Evolutionary conservation across 2,113 vertebrate species (phyloP).

Genomic region (Carassius carassius): DNA sequence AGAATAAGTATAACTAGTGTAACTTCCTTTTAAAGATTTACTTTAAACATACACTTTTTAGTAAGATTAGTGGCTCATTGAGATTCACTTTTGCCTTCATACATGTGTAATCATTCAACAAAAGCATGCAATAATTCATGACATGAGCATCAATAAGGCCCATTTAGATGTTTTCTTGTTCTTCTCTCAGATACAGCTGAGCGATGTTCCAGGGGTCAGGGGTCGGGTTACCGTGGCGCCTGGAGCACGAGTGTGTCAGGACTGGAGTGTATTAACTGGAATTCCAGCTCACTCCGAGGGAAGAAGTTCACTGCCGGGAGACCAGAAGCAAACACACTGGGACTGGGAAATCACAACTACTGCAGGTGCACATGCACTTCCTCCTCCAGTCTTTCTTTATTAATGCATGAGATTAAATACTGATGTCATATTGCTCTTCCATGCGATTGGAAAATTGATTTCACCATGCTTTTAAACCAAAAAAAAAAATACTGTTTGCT

Average conservation of each 20-base stretch:
- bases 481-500: not conserved
- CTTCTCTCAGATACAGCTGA: constrained; percentile 44
- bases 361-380: constrained; percentile 82
- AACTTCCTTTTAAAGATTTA: no score
- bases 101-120: not conserved
- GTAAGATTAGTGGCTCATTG: not conserved
- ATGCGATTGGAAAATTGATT: not conserved
- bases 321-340: constrained; percentile 77
- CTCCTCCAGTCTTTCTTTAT: not conserved
- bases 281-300: constrained; percentile 71
- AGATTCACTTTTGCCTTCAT: not conserved
- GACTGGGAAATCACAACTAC: constrained; percentile 93
- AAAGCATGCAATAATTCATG: no score
- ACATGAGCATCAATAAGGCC: no score
- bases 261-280: constrained; percentile 87
- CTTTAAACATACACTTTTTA: no score
- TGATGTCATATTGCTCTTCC: not conserved
- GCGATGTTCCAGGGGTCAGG: constrained; percentile 78
- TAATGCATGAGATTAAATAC: not conserved
- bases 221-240: constrained; percentile 83
- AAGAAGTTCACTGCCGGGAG: constrained; percentile 73
- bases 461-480: not conserved
- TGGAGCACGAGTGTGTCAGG: constrained; percentile 78
- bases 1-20: no score
- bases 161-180: no score